These are phyloP conservation scores for Montipora cactus DNA, from an alignment of 64 coral and sea anemone species.

Conservation along the genomic window DNA sequence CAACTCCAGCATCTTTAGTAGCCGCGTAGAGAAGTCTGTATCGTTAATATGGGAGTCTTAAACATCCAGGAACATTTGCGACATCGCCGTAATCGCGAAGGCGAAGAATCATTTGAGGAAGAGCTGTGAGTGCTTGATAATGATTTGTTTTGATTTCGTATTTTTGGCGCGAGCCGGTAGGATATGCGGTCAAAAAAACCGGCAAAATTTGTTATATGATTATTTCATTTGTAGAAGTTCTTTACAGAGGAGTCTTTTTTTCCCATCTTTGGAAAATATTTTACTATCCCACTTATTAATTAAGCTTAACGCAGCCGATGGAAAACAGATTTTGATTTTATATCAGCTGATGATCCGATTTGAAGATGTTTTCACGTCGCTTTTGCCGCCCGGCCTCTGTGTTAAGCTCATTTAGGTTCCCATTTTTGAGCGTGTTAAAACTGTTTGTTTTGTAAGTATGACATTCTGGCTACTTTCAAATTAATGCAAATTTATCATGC, in stretches of 20 bases:
- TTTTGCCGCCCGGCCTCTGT: no score
- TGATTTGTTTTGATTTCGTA: not conserved
- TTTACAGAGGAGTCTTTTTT: not conserved
- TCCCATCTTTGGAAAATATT: not conserved
- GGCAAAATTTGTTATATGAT: not conserved
- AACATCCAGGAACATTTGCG: constrained; percentile 57
- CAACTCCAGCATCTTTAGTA: no score
- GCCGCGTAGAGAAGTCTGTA: no score
- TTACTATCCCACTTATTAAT: not conserved
- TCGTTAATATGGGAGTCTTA: constrained; percentile 46
- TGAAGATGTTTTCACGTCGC: not conserved
- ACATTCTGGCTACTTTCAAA: no score
- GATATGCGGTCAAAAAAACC: not conserved
- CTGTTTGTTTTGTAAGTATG: no score
- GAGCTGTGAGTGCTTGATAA: constrained; percentile 3
- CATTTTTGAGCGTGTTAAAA: no score
- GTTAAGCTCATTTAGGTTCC: no score
- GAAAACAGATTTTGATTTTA: no score
- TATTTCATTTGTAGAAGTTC: not conserved
- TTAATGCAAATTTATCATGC: no score
- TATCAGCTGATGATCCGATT: not conserved
- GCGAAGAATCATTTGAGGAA: not conserved
- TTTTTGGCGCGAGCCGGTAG: not conserved
- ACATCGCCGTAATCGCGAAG: constrained; percentile 47
- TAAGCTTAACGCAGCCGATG: not conserved